These are phyloP conservation scores for Biston stratarius DNA, from an alignment of 2,888 invertebrate species.

Conservation along the genomic window DNA sequence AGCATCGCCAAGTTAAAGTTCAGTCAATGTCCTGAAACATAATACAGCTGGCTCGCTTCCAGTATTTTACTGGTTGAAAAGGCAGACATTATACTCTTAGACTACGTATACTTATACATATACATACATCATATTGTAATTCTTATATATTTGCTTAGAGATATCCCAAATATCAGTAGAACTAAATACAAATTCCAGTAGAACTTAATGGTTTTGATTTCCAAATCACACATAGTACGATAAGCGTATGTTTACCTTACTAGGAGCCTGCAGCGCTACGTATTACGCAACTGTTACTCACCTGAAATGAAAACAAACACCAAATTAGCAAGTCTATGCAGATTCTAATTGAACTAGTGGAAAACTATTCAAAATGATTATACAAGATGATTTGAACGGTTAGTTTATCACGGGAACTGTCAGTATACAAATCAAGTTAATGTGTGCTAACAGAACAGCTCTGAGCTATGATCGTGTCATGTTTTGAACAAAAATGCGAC, in stretches of 20 bases:
- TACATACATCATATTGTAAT: neutral
- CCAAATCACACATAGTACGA: conserved; percentile 44
- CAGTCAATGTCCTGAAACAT: conserved; percentile 7
- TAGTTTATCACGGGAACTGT: conserved; percentile 21
- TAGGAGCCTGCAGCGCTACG: conserved; percentile 38
- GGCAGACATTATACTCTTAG: neutral
- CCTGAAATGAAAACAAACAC: conserved; percentile 66
- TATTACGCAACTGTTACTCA: conserved; percentile 66
- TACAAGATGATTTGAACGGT: conserved; percentile 16
- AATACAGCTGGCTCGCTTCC: conserved; percentile 17
- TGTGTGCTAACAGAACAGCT: conserved; percentile 18
- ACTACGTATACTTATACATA: neutral
- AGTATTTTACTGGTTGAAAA: conserved; percentile 1
- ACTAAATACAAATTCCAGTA: conserved; percentile 11
- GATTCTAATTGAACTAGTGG: conserved; percentile 55
- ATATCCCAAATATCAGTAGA: conserved; percentile 6
- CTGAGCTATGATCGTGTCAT: conserved; percentile 23
- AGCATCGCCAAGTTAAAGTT: conserved; percentile 18
- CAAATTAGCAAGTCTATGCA: conserved; percentile 54
- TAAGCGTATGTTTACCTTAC: conserved; percentile 52
- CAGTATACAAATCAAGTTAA: conserved; percentile 26
- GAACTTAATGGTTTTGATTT: conserved; percentile 30
- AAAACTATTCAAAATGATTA: conserved; percentile 40
- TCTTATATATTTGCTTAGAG: neutral
- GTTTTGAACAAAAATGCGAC: conserved; percentile 29